These are phyloP conservation scores for Chironomus tentans DNA, from an alignment of 2,888 invertebrate genomes.

Conservation along the genomic window DNA sequence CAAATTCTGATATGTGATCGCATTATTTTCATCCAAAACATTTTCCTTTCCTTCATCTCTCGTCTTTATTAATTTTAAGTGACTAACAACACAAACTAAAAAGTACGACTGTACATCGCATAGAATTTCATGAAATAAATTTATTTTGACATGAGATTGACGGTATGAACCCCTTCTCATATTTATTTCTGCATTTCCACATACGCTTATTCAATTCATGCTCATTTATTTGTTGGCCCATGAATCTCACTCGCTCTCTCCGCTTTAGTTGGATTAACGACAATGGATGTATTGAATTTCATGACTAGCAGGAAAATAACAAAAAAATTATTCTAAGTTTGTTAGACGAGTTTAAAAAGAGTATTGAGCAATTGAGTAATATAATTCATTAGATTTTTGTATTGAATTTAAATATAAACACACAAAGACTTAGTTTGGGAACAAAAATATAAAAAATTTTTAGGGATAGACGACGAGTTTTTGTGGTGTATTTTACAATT, in stretches of 20 bases:
- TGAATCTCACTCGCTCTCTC: not conserved
- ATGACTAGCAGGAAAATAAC: not conserved
- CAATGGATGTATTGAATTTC: conserved; percentile 6
- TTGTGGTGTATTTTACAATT: not conserved
- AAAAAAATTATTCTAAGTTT: no score
- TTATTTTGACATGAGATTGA: conserved; percentile 10
- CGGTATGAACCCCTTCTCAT: not conserved
- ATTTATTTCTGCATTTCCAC: not conserved
- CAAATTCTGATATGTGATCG: no score
- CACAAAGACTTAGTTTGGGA: no score
- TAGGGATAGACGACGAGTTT: not conserved
- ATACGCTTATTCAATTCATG: not conserved
- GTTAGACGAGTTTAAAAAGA: no score
- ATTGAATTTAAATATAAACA: no score
- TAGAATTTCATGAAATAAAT: not conserved
- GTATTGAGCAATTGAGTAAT: no score
- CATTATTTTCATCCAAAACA: no score
- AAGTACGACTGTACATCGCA: not conserved
- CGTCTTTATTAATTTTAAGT: not conserved
- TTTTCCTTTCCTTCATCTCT: no score
- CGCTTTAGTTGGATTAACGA: not conserved
- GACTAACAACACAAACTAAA: not conserved
- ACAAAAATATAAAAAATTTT: no score
- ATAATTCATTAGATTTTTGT: no score
- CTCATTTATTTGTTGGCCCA: not conserved